Evolutionary conservation across 1,140 invertebrate species (phyloP), one percentile per base, ranked within the genome.

Genomic region (Solenopsis fugax): DNA sequence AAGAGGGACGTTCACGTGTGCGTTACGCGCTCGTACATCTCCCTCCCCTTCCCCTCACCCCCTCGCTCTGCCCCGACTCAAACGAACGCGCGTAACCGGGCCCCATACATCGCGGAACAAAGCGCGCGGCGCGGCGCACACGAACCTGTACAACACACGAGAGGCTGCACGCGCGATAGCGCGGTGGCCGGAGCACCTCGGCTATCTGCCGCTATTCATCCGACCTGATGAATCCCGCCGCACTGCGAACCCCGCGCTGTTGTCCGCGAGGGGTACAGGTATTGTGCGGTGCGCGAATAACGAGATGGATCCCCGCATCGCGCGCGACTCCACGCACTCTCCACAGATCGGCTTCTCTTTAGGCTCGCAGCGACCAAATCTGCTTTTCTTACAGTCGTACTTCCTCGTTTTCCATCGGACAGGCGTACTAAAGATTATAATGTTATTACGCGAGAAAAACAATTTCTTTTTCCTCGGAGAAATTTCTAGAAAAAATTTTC

Each of bases 61-160:
- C 24, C 71, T 34, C 64, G n/a, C 29, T 1, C n/a, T 4, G 37
- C 48, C 50, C 0, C 29, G 52, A 34, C 69, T 75, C 69, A 87
- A 91, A 91, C 89, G 89, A 93, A 92, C 86, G 90, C 89, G 90
- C 88, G 90, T 93, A 92, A 93, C 89, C 89, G 92, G 87, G 89
- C 41, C n/a, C 89, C 87, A 91, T 93, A 92, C 88, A 92, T 92
- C 92, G 92, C 90, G 89, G 89, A 93, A 93, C 92, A 93, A 93
- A 93, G 92, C 92, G 88, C 89, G 89, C 34, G 37, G 88, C 89
- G 89, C 34, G 37, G 65, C 41, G 52, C 6, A 37, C 34, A 62
- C n/a, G 18, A 6, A 64, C 92, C 89, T 89, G 89, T 88, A 67
- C 29, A 29, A 67, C 29, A 29, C 65, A 75, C 80, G 87, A 85